phyloP scores from a whole-genome alignment of 2,888 invertebrate genomes.

The Hydrotaea diabolus region DNA sequence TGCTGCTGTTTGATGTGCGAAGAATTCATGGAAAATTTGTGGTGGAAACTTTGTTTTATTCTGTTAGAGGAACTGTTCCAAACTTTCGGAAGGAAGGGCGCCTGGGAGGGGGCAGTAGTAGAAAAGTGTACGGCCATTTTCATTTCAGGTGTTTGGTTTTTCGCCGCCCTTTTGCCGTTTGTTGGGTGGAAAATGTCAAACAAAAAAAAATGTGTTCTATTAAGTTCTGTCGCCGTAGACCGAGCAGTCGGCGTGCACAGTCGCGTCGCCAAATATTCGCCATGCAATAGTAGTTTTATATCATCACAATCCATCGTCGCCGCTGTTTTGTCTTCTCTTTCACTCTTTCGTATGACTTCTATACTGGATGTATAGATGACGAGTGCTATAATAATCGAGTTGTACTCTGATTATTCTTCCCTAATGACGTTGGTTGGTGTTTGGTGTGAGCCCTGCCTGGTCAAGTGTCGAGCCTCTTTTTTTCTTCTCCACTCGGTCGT shows the following conservation, averaged over 20 bases:
- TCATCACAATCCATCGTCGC: neutral
- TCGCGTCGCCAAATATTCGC: conserved; percentile 51
- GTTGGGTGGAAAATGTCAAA: conserved; percentile 56
- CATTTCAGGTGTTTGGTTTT: conserved; percentile 1
- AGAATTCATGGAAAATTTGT: conserved; percentile 35
- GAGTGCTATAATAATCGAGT: neutral
- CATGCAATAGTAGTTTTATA: conserved; percentile 51
- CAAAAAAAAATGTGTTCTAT: conserved; percentile 72
- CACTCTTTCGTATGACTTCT: conserved; percentile 24
- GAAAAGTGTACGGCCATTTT: neutral
- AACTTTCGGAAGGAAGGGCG: too few species aligned
- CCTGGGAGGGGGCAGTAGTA: too few species aligned
- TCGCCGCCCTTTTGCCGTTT: conserved; percentile 2
- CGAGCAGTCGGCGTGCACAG: conserved; percentile 53
- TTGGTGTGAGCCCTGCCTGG: neutral
- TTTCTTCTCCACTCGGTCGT: neutral
- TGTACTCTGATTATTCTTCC: neutral
- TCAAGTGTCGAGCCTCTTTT: conserved; percentile 26
- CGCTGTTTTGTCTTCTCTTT: conserved; percentile 2
- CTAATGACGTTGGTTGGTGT: conserved; percentile 5
- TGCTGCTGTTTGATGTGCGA: neutral
- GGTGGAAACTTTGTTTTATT: neutral
- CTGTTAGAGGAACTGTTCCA: neutral
- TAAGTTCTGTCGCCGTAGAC: conserved; percentile 31
- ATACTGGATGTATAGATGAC: neutral